Evolutionary conservation across 2,113 vertebrate species (phyloP).

Genomic region (Scatophagus argus): DNA sequence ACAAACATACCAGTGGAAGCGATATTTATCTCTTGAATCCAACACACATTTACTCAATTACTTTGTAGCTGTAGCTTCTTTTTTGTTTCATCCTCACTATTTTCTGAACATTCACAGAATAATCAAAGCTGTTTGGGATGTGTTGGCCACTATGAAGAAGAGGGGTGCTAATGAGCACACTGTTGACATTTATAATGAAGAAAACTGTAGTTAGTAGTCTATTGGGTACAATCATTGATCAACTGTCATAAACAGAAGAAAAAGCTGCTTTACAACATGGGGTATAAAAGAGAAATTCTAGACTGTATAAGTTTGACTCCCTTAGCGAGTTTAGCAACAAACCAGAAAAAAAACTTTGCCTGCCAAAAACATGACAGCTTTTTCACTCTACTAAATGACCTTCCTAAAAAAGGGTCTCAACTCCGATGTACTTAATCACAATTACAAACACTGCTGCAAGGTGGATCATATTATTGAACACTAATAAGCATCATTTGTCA

Average conservation of each 20-base stretch:
- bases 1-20: conserved; percentile 26
- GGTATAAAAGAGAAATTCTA: neutral
- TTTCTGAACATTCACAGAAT: conserved; percentile 26
- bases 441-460: neutral
- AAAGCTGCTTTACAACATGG: neutral
- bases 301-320: neutral
- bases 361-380: neutral
- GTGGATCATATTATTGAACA: neutral
- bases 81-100: conserved; percentile 14
- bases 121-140: conserved; percentile 29
- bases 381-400: neutral
- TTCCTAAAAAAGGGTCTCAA: neutral
- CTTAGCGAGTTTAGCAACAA: neutral
- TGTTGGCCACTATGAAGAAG: conserved; percentile 13
- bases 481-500: conserved; percentile 8
- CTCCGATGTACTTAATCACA: neutral
- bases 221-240: neutral
- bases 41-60: conserved; percentile 30
- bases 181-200: conserved; percentile 12
- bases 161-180: conserved; percentile 23
- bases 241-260: neutral
- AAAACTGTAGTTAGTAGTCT: neutral
- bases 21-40: conserved; percentile 29
- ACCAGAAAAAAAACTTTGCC: neutral
- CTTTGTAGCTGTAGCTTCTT: conserved; percentile 3